Evolutionary conservation across 2,888 invertebrate species (phyloP), one percentile per base, ranked within the genome.

Genomic region (Papilio demoleus): DNA sequence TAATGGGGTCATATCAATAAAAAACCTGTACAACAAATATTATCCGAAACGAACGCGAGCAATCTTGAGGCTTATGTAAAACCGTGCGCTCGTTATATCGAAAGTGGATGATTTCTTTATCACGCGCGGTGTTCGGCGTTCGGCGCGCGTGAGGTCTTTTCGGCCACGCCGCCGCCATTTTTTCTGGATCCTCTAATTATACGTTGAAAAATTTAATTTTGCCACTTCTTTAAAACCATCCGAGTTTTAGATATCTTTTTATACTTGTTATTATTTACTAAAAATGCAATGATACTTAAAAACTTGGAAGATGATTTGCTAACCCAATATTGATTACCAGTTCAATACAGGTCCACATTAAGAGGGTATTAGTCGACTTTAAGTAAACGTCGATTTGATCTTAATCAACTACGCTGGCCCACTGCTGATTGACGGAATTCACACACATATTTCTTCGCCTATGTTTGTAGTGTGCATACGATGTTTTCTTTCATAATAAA

Each of bases 51-150:
- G 67, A 69, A 64, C 56, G 63, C 19, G 36, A 40, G 22, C 40
- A 61, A 67, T 53, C 59, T 77, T 75, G 76, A 75, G 73, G 70
- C 69, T 76, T 74, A 74, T 72, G 77, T 74, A 74, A 75, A 70
- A 65, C 42, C 53, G 73, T 79, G 79, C 76, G 80, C 83, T 88
- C 86, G 86, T 88, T 87, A 86, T 84, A 79, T 77, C 76, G 80
- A 81, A 84, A 84, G 82, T 78, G 80, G 85, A 84, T 88, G 87
- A 89, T 88, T 88, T 88, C 88, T 88, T 87, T 86, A 89, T 88
- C 87, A 78, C 72, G 69, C 58, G 68, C 72, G 71, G 27, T 31
- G 53, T 12, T 72, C 77, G 70, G 53, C 31, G 53, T 17, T 72
- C 77, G 80, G 81, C 81, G 82, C 82, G 86, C 81, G 88, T 87